Percentiles rank a stretch among this genome's conserved stretches.
Evolutionary conservation across 2,113 vertebrate genomes (phyloP).

Genomic region (Sphaerodactylus townsendi): DNA sequence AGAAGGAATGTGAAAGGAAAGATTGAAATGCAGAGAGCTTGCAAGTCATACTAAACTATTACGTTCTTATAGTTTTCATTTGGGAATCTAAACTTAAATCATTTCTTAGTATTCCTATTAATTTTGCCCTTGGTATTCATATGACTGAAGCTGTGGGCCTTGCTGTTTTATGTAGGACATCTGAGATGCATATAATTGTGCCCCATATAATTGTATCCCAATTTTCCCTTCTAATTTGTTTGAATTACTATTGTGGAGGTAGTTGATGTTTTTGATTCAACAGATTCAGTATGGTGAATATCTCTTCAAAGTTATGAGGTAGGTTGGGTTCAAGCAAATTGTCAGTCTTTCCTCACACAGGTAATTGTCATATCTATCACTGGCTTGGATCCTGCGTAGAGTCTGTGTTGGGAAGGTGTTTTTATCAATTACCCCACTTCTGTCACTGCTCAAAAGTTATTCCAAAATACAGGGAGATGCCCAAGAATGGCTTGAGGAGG

Average conservation of each 20-base stretch:
- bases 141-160: neutral
- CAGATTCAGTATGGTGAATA: neutral
- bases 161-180: neutral
- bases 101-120: neutral
- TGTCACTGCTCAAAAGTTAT: too few relatives aligned
- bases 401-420: too few relatives aligned
- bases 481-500: too few relatives aligned
- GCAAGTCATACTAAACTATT: neutral
- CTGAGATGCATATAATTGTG: accelerated
- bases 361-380: neutral
- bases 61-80: neutral
- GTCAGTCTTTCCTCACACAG: neutral
- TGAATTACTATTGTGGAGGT: neutral
- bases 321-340: neutral
- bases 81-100: neutral
- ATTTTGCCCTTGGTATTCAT: neutral
- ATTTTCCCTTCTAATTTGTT: accelerated
- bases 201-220: accelerated
- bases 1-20: neutral
- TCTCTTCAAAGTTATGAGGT: neutral
- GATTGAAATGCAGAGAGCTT: neutral
- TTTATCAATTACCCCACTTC: too few relatives aligned
- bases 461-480: too few relatives aligned
- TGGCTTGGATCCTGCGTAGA: too few relatives aligned
- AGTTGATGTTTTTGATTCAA: neutral